Evolutionary conservation across 2,797 vertebrate species (phyloP).

Genomic region (Astyanax mexicanus): DNA sequence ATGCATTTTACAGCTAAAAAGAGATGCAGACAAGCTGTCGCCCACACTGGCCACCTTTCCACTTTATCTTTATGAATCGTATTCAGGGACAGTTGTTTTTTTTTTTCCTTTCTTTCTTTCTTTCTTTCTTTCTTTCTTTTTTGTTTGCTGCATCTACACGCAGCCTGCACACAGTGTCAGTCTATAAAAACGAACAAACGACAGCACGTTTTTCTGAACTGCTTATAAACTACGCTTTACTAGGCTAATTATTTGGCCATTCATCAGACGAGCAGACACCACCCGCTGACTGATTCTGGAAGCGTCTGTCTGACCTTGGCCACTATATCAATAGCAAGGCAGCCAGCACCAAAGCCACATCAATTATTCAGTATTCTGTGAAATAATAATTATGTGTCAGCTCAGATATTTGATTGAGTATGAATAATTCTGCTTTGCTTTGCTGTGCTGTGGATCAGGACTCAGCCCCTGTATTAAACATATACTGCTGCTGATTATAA

Average conservation of each 20-base stretch:
- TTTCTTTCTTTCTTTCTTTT: neutral
- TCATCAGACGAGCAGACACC: conserved; percentile 13
- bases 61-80: neutral
- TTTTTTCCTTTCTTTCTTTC: neutral
- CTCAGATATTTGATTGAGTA: conserved; percentile 52
- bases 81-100: neutral
- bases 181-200: conserved; percentile 1
- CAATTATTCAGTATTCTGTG: conserved; percentile 53
- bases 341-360: conserved; percentile 39
- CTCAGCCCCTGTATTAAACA: conserved; percentile 12
- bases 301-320: conserved; percentile 46
- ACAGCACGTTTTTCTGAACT: conserved; percentile 7
- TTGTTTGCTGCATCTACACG: neutral
- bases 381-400: conserved; percentile 54
- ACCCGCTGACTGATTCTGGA: conserved; percentile 4
- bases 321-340: conserved; percentile 39
- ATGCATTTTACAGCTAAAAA: neutral
- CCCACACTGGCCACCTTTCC: neutral
- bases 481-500: neutral
- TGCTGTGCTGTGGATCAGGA: conserved; percentile 37
- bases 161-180: neutral
- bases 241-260: conserved; percentile 29
- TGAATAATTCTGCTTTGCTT: conserved; percentile 48
- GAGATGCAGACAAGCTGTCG: neutral
- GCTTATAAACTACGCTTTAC: conserved; percentile 3